Base-by-base conservation (phyloP, 1,140 invertebrate genomes). In the Copidosoma floridanum region DNA sequence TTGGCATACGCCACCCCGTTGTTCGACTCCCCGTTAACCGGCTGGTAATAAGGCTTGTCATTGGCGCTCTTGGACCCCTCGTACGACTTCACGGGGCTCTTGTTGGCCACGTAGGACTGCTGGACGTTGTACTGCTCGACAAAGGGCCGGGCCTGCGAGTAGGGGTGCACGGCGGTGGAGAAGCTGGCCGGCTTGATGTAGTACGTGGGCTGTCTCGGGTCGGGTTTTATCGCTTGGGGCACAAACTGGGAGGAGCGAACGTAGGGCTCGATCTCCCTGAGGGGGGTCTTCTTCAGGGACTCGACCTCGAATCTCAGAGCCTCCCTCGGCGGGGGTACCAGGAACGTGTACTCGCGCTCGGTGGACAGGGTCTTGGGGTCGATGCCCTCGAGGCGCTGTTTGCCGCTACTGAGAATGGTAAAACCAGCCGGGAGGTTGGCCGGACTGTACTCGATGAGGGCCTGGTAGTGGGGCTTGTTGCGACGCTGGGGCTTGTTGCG, bases 391-490 rank as follows among this genome's bases (percentile, higher is more conserved):
- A 12, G 12, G 1, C 37, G 16, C 8, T 43, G 46, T 12, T 80
- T 69, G 0, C 76, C 52, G 41, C 81, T 78, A 1, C 79, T 75
- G 23, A 81, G 79, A 0, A 76, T 68, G 18, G 71, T 76, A 41
- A 82, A 81, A 21, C 78, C 81, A 3, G 79, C 81, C 5, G 82
- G 63, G 50, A 83, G 80, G 50, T 73, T 78, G 0, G 80, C 75
- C 0, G 80, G 80, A 57, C 14, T 74, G 60, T 72, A 78, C 5
- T 80, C 77, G 14, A 75, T 37, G 6, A 68, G 71, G n/a, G 23
- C 21, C 46, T 48, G 46, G n/a, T 61, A 51, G 4, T 32, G 23
- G 14, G n/a, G 5, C 38, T 74, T 75, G 3, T 63, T 54, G 44
- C 73, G 71, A 1, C 69, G 60, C 12, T 70, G 68, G 0, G 74